These are phyloP conservation scores for Rhynchonycteris naso DNA, from an alignment of 2,797 vertebrate genomes.

Conservation along the genomic window DNA sequence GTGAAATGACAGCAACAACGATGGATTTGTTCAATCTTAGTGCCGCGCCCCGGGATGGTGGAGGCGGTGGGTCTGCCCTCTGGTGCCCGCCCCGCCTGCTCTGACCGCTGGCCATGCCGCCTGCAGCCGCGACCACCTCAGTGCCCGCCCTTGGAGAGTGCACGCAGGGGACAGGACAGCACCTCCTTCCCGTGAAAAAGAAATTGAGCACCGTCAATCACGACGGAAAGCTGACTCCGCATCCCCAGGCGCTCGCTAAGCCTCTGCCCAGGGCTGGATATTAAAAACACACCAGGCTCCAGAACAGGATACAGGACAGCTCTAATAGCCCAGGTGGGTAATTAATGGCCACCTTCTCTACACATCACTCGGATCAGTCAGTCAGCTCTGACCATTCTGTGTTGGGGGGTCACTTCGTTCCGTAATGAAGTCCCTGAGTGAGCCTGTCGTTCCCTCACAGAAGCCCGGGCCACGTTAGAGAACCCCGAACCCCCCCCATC, in stretches of 20 bases:
- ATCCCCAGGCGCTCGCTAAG: not conserved
- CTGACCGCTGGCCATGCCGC: not conserved
- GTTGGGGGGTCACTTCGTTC: not conserved
- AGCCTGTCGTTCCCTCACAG: not conserved
- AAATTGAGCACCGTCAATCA: not conserved
- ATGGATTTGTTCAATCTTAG: not conserved
- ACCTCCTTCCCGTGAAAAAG: not conserved
- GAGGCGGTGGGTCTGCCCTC: not conserved
- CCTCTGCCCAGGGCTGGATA: not conserved
- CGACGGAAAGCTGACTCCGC: not conserved
- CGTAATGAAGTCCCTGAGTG: not conserved
- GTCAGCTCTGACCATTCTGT: not conserved
- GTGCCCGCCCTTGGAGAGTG: not conserved
- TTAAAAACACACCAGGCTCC: not conserved
- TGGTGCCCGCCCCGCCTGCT: not conserved
- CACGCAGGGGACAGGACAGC: not conserved
- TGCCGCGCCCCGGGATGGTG: not conserved
- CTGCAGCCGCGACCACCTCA: not conserved
- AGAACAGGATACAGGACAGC: not conserved
- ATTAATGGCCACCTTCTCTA: accelerated
- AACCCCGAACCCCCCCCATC: not conserved
- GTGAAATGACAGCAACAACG: not conserved
- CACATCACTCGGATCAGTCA: accelerated
- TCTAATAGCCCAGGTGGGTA: not conserved
- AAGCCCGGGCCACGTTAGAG: not conserved